Evolutionary conservation across 92 coral and sea anemone genomes (phyloP).

Genomic region (Montipora capitata): DNA sequence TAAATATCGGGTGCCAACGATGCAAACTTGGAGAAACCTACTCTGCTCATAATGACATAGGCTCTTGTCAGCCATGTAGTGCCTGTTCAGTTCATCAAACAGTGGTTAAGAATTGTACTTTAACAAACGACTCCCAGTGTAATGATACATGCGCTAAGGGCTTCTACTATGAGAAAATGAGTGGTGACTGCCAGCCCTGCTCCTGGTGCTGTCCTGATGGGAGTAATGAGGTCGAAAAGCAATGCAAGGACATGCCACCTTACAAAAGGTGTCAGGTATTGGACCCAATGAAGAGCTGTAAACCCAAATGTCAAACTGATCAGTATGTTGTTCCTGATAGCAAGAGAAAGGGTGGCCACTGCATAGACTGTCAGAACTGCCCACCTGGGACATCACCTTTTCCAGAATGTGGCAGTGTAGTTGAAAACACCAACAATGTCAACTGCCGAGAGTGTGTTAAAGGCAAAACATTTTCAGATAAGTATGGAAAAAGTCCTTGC

Average conservation of each 20-base stretch:
- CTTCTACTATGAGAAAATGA: conserved; percentile 47
- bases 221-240: conserved; percentile 29
- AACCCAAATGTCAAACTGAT: conserved; percentile 58
- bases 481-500: conserved; percentile 57
- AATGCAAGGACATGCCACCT: conserved; percentile 80
- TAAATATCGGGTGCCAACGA: conserved; percentile 46
- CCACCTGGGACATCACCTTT: conserved; percentile 55
- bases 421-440: conserved; percentile 15
- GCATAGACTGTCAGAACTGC: conserved; percentile 65
- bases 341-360: conserved; percentile 26
- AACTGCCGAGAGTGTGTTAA: conserved; percentile 62
- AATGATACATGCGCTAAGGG: conserved; percentile 60
- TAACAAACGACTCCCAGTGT: conserved; percentile 62
- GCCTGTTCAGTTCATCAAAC: conserved; percentile 67
- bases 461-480: conserved; percentile 72
- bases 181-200: conserved; percentile 77
- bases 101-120: conserved; percentile 59
- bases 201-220: conserved; percentile 78
- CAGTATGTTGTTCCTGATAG: conserved; percentile 43
- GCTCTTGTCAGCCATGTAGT: conserved; percentile 69
- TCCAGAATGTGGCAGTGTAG: conserved; percentile 61
- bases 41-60: conserved; percentile 43
- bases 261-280: conserved; percentile 67
- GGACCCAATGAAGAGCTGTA: conserved; percentile 31
- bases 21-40: conserved; percentile 59